Evolutionary conservation across 1,140 invertebrate genomes (phyloP), one percentile per base, ranked within the genome.

Genomic region (Nasonia giraulti): DNA sequence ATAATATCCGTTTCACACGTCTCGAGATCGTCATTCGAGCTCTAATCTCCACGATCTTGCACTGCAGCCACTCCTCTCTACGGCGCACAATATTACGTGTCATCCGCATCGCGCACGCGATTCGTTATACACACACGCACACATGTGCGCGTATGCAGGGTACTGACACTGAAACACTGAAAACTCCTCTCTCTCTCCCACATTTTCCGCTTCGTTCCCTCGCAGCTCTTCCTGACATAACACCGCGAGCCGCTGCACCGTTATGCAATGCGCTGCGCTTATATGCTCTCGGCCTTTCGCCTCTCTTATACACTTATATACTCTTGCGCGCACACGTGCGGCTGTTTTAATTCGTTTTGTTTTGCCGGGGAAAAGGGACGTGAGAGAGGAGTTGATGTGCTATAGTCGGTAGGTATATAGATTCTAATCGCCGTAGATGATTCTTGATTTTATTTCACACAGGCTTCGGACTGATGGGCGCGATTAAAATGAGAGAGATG

Each of bases 241-340:
- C 33, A 55, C 31, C 73, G 23, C 47, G 27, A 31, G 33, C 55
- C 17, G 27, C 71, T 66, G 68, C 66, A 80, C 79, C 79, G 79
- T 80, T 80, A 80, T 80, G 79, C 37, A 80, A 73, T 69, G 78
- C 23, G 17, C 37, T 12, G 17, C 37, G 50, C 55, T 62, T 62
- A 62, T 69, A 10, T 40, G 55, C 68, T 27, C 68, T 27, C 40
- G 40, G 47, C 47, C 33, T 7, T 31, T 62, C 7, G 82, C 68
- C 37, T 68, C 33, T 11, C 47, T 12, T 2, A 27, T 27, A 27
- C 14, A 17, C 47, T 50, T 47, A 47, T 47, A 47, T 47, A 20
- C 55, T 62, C 55, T 14, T n/a, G 14, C 55, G 62, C 40, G 73
- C 87, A 50, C 12, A 50, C 6, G 17, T n/a, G 55, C 17, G 5